These are phyloP conservation scores for Tachycineta bicolor DNA, from an alignment of 2,113 vertebrate species.

Conservation along the genomic window DNA sequence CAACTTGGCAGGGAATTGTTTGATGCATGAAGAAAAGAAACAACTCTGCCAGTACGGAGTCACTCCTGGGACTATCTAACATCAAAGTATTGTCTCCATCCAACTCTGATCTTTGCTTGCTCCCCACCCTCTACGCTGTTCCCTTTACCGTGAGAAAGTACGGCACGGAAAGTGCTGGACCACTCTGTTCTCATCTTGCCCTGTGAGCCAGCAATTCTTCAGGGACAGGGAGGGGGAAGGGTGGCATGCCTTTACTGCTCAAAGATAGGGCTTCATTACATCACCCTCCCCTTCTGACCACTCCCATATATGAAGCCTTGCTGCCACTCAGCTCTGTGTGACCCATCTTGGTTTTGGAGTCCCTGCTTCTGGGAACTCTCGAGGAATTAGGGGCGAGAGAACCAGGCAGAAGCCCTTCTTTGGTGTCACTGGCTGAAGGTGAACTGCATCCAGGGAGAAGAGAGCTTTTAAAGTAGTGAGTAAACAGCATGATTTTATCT, in stretches of 20 bases:
- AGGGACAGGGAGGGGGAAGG: constrained; percentile 8
- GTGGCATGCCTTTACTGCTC: neutral
- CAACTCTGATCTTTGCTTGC: neutral
- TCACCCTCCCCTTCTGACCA: constrained; percentile 7
- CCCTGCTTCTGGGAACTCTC: neutral
- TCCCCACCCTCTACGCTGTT: neutral
- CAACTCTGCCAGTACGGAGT: neutral
- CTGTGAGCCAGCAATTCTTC: neutral
- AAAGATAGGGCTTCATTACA: neutral
- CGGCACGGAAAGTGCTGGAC: neutral
- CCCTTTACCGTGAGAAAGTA: constrained; percentile 28
- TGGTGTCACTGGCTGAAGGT: neutral
- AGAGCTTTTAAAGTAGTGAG: constrained; percentile 15
- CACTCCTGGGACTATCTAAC: constrained; percentile 16
- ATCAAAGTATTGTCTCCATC: constrained; percentile 17
- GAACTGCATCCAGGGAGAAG: neutral
- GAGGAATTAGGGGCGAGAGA: neutral
- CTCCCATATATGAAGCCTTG: constrained; percentile 51
- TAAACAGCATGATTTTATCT: neutral
- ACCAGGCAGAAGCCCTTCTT: neutral
- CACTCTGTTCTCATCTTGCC: constrained; percentile 5
- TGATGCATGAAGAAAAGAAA: neutral
- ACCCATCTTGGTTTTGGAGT: neutral
- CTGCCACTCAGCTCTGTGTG: neutral
- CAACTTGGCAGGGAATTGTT: neutral